A percentile compares a stretch with the other conserved stretches of the same genome.
phyloP scores from a whole-genome alignment of 1,140 invertebrate genomes.

The Drosophila sulfurigaster region DNA sequence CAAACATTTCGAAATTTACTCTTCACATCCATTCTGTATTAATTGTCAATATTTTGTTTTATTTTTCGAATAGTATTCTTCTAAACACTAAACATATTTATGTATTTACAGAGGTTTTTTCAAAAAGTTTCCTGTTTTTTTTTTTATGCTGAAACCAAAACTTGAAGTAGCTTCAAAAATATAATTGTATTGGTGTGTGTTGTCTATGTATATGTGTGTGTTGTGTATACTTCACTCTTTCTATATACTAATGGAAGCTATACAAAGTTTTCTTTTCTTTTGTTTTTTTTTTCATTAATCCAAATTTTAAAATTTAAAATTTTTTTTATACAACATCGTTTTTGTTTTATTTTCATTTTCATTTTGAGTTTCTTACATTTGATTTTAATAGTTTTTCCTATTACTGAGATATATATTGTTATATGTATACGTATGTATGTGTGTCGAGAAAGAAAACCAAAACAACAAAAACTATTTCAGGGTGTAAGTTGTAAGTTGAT shows the following conservation, averaged over 20 bases:
- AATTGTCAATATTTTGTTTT: slow-evolving; percentile 23
- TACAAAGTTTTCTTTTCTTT: slow-evolving; percentile 43
- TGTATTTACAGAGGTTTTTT: slow-evolving; percentile 60
- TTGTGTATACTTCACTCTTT: slow-evolving; percentile 33
- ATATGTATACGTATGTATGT: slow-evolving; percentile 30
- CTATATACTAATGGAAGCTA: slow-evolving; percentile 68
- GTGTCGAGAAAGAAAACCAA: slow-evolving; percentile 6
- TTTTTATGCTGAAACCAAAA: slow-evolving; percentile 66
- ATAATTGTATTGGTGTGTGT: slow-evolving; percentile 17
- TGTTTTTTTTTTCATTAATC: slow-evolving; percentile 17
- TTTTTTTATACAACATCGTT: slow-evolving; percentile 2
- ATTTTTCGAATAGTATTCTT: slow-evolving; percentile 15
- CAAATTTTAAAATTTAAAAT: slow-evolving; percentile 1
- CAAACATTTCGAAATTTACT: slow-evolving; percentile 66
- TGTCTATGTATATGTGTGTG: slow-evolving; percentile 31
- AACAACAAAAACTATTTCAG: slow-evolving; percentile 27
- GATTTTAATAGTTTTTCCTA: slow-evolving; percentile 37
- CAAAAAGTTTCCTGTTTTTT: slow-evolving; percentile 45
- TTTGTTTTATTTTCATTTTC: slow-evolving; percentile 18
- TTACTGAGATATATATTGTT: slow-evolving; percentile 32
- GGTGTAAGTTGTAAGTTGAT: background rate
- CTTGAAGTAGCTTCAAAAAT: slow-evolving; percentile 70
- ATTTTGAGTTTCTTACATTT: slow-evolving; percentile 36
- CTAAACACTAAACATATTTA: slow-evolving; percentile 45
- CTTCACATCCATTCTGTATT: slow-evolving; percentile 24